A percentile compares a stretch with the other conserved stretches of the same genome.
phyloP scores from a whole-genome alignment of 2,888 invertebrate species.

The Clitarchus hookeri region DNA sequence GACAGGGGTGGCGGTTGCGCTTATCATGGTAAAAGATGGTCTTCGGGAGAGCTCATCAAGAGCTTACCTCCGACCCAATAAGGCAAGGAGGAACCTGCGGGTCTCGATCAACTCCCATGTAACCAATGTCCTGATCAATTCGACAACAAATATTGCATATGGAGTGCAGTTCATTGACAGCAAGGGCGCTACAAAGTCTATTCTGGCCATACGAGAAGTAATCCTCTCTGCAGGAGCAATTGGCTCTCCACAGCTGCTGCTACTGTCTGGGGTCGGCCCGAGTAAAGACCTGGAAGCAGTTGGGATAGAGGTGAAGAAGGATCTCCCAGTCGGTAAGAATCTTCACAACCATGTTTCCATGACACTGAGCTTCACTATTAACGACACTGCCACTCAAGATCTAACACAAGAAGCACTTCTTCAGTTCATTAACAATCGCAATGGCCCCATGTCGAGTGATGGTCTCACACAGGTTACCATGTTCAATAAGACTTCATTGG shows the following conservation, averaged over 20 bases:
- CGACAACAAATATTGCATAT: conserved; percentile 72
- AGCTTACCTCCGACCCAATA: conserved; percentile 79
- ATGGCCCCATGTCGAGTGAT: conserved; percentile 54
- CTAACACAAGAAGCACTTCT: conserved; percentile 51
- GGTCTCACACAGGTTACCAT: conserved; percentile 64
- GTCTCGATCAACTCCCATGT: conserved; percentile 80
- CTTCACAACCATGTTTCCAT: conserved; percentile 79
- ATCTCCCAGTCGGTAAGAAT: conserved; percentile 54
- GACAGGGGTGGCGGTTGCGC: conserved; percentile 81
- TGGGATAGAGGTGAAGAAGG: conserved; percentile 28
- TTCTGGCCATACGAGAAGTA: conserved; percentile 79
- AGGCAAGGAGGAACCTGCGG: conserved; percentile 77
- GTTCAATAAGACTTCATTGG: conserved; percentile 74
- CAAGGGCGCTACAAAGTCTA: conserved; percentile 58
- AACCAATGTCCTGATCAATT: conserved; percentile 75
- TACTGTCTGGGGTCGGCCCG: conserved; percentile 90
- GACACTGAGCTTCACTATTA: conserved; percentile 45
- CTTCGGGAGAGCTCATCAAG: conserved; percentile 86
- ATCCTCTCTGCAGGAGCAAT: conserved; percentile 89
- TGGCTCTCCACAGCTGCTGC: conserved; percentile 90
- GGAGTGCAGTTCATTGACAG: conserved; percentile 80
- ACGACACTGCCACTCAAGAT: conserved; percentile 47
- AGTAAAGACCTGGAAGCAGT: conserved; percentile 55
- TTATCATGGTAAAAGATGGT: conserved; percentile 77
- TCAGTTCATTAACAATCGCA: conserved; percentile 51